Percentiles rank a stretch among this genome's conserved stretches.
Evolutionary conservation across 2,797 vertebrate species (phyloP).

Genomic region (Cyprinodon diabolis): DNA sequence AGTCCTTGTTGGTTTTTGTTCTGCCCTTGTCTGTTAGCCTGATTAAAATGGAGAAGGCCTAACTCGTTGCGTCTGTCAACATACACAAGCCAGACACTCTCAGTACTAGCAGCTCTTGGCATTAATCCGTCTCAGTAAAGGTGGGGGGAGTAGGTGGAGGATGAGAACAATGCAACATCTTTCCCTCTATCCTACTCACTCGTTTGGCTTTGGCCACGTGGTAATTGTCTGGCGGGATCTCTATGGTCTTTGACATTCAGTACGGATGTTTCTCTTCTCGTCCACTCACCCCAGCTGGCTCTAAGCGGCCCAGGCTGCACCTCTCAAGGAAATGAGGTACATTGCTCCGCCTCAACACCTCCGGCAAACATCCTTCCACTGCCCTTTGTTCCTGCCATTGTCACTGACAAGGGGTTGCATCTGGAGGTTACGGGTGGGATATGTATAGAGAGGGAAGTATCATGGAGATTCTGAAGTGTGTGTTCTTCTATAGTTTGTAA

Average conservation of each 20-base stretch:
- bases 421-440: slow-evolving; percentile 71
- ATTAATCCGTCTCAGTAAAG: slow-evolving; percentile 72
- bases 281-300: slow-evolving; percentile 49
- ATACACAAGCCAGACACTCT: slow-evolving; percentile 52
- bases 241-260: slow-evolving; percentile 52
- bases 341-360: slow-evolving; percentile 51
- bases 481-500: slow-evolving; percentile 32
- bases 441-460: slow-evolving; percentile 53
- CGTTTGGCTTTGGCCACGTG: slow-evolving; percentile 49
- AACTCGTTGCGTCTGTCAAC: slow-evolving; percentile 46
- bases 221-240: slow-evolving; percentile 56
- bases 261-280: slow-evolving; percentile 53
- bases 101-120: slow-evolving; percentile 56
- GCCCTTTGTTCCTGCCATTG: slow-evolving; percentile 81
- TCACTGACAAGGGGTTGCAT: slow-evolving; percentile 68
- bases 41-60: slow-evolving; percentile 50
- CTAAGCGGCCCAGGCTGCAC: slow-evolving; percentile 36
- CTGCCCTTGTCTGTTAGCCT: slow-evolving; percentile 53
- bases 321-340: slow-evolving; percentile 77
- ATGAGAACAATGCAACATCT: slow-evolving; percentile 68
- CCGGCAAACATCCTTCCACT: slow-evolving; percentile 71
- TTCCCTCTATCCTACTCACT: slow-evolving; percentile 31
- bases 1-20: slow-evolving; percentile 48
- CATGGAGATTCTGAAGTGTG: slow-evolving; percentile 50
- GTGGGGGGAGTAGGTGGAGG: slow-evolving; percentile 35